Percentiles rank a stretch among this genome's conserved stretches.
Evolutionary conservation across 2,113 vertebrate species (phyloP).

Genomic region (Clarias batrachus): DNA sequence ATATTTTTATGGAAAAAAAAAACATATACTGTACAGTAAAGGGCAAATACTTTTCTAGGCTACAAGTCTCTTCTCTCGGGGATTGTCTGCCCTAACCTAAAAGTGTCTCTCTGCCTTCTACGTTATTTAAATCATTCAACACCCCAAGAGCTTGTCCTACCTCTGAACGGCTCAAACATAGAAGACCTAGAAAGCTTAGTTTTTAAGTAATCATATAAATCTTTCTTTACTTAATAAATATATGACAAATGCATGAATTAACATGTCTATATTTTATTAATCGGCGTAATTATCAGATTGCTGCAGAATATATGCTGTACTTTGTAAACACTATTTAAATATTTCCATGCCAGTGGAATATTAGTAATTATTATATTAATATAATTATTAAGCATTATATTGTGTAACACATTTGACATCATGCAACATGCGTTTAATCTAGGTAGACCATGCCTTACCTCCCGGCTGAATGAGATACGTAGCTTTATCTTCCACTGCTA

Average conservation of each 20-base stretch:
- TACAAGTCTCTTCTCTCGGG: conserved; percentile 8
- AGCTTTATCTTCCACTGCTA: conserved; percentile 53
- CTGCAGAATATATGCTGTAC: background rate
- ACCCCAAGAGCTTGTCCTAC: conserved; percentile 6
- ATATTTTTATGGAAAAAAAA: background rate
- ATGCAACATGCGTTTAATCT: background rate
- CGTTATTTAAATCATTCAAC: background rate
- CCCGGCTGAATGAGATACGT: conserved; percentile 44
- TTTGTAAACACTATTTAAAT: background rate
- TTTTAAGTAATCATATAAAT: background rate
- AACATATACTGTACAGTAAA: background rate
- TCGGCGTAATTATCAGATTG: no score
- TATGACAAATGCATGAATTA: background rate
- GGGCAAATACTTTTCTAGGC: background rate
- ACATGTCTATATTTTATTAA: background rate
- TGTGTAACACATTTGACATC: background rate
- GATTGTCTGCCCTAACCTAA: conserved; percentile 8
- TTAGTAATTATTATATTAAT: no score
- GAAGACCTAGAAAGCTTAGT: background rate
- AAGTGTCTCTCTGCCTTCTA: conserved; percentile 34
- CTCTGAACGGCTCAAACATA: background rate
- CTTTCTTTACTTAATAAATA: background rate
- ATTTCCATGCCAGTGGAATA: background rate
- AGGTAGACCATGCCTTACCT: conserved; percentile 66
- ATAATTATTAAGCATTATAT: background rate